Percentiles rank a stretch among this genome's conserved stretches.
Conservation (phyloP, 2,797 vertebrate species). For the Poecilia picta region DNA sequence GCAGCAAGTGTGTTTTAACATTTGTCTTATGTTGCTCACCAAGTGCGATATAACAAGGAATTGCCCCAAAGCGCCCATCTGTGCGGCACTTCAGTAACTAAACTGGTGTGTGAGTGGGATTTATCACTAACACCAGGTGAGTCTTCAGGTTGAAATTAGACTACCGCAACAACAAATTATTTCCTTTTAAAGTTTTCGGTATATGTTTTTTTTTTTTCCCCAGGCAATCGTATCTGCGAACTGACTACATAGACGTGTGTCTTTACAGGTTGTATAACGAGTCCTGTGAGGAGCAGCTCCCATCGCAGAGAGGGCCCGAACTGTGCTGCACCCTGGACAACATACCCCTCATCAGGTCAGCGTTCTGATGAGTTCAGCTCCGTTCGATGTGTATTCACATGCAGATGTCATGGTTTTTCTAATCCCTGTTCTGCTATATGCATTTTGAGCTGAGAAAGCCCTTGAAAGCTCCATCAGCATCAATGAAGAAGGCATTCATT, state of each 20-base stretch:
- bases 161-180: neutral
- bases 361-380: neutral
- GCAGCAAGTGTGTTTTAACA: neutral
- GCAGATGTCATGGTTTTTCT: neutral
- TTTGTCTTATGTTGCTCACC: neutral
- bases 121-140: neutral
- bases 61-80: neutral
- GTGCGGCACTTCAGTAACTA: neutral
- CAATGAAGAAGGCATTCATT: neutral
- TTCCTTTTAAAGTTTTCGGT: neutral
- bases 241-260: conserved; percentile 18
- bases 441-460: neutral
- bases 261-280: conserved; percentile 85
- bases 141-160: neutral
- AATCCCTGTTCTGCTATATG: neutral
- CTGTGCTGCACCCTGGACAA: conserved; percentile 86
- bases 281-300: conserved; percentile 79
- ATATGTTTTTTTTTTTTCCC: neutral
- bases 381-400: neutral
- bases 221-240: neutral
- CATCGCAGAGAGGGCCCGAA: conserved; percentile 71
- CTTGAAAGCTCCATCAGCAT: neutral
- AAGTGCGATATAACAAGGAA: neutral
- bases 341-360: conserved; percentile 87
- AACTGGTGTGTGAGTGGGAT: neutral